Evolutionary conservation across 2,797 vertebrate genomes (phyloP), one percentile per base, ranked within the genome.

Genomic region (Cuculus canorus): DNA sequence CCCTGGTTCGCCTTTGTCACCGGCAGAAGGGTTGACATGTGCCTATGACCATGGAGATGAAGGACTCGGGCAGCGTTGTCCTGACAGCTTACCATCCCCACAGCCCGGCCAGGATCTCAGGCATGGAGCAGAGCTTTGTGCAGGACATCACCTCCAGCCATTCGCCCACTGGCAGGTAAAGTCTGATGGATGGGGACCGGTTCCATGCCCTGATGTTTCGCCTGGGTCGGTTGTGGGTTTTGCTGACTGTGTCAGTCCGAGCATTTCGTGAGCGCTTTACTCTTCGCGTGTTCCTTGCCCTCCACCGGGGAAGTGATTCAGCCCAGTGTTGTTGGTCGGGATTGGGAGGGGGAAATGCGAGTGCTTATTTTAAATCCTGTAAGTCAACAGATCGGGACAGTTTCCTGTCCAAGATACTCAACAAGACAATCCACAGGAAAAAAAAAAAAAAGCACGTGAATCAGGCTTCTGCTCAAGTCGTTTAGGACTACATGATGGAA

Each of bases 21-120:
- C 61, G 4, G 69, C 81, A 6, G 78, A 87, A 7, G 41, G 71
- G 82, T 69, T 81, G 86, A 50, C 96, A 97, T 98, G 98, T 92
- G 89, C 94, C 84, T 65, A 21, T 94, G 97, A 97, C 73, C 88
- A 98, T 98, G 98, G 98, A 98, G 93, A 97, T 98, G 93, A 98
- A 98, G 95, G 98, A 99, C 95, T 97, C 98, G 2, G 98, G 98
- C 96, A 98, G 98, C 91, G 98, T 99, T 97, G 98, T 98, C 90
- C 97, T 99, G 91, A 99, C 98, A 83, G 98, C 98, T 84, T 99
- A 98, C 93, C 98, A 99, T 78, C 98, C 98, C 17, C 98, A 98
- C 97, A 95, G 97, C 53, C 97, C 98, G 1, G 90, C 98, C 60
- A 97, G 96, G 95, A 97, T 97, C 57, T 94, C 97, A 7, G 78